Percentiles rank a stretch among this genome's conserved stretches.
Conservation (phyloP, 1,140 invertebrate genomes). For the Cephus cinctus region DNA sequence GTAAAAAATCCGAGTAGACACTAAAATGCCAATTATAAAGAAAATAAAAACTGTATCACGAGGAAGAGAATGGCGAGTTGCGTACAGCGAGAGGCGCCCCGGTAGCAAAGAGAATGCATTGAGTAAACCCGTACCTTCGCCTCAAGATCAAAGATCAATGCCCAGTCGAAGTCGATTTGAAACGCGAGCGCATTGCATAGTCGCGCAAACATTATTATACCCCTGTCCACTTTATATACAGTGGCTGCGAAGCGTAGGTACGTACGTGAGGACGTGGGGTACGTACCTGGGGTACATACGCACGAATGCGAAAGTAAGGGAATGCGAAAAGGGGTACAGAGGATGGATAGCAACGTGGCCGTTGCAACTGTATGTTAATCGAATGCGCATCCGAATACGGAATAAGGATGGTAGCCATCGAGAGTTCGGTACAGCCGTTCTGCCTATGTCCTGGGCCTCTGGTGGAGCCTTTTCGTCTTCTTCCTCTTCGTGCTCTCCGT, state of each 20-base stretch:
- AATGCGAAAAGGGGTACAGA: slow-evolving; percentile 28
- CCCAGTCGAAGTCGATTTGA: slow-evolving; percentile 32
- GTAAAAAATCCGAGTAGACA: too few species aligned
- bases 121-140: slow-evolving; percentile 24
- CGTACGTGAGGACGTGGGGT: slow-evolving; percentile 3
- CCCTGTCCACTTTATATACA: slow-evolving; percentile 30
- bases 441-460: slow-evolving; percentile 21
- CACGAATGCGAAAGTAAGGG: slow-evolving; percentile 11
- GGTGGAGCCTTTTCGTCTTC: slow-evolving; percentile 11
- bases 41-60: background rate
- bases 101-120: slow-evolving; percentile 19
- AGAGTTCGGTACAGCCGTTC: slow-evolving; percentile 31
- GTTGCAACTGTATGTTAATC: slow-evolving; percentile 48
- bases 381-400: slow-evolving; percentile 44
- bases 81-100: background rate
- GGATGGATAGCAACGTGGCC: slow-evolving; percentile 34
- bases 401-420: slow-evolving; percentile 41
- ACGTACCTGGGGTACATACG: slow-evolving; percentile 11
- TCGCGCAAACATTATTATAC: slow-evolving; percentile 37
- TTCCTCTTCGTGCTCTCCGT: slow-evolving; percentile 14
- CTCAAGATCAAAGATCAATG: slow-evolving; percentile 35
- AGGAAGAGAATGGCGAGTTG: background rate
- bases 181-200: slow-evolving; percentile 29
- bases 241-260: slow-evolving; percentile 24
- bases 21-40: too few species aligned